A percentile compares a stretch with the other conserved stretches of the same genome.
Conservation (phyloP, 2,113 vertebrate genomes). For the Odontophorus gujanensis region DNA sequence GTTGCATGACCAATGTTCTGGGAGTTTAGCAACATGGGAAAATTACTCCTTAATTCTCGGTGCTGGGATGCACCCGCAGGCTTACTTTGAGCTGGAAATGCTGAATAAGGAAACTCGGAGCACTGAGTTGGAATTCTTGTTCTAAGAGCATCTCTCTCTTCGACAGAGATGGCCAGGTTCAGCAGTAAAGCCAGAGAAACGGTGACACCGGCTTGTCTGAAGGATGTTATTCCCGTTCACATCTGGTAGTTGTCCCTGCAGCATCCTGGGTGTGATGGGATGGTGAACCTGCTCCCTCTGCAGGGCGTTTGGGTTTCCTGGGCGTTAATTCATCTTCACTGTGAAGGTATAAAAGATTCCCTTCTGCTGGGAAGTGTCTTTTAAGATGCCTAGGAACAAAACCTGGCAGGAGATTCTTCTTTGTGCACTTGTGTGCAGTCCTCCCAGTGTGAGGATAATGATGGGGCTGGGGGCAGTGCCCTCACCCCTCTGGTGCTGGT, state of each 20-base stretch:
- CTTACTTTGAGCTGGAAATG: rapidly evolving
- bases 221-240: rapidly evolving
- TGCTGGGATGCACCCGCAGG: neutral
- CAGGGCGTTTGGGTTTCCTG: neutral
- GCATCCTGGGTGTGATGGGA: neutral
- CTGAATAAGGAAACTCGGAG: neutral
- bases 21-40: neutral
- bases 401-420: neutral
- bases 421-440: rapidly evolving
- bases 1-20: neutral
- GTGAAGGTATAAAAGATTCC: neutral
- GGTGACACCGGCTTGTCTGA: rapidly evolving
- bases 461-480: neutral
- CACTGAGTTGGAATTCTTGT: neutral
- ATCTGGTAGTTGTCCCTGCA: neutral
- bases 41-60: neutral
- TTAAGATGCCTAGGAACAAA: neutral
- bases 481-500: neutral
- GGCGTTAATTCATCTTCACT: neutral
- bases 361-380: neutral
- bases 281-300: conserved; percentile 34
- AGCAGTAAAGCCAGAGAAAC: rapidly evolving
- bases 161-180: neutral
- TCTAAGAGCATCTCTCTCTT: neutral
- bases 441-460: neutral